Base-by-base conservation (phyloP, 2,113 vertebrate genomes). In the Burhinus oedicnemus region DNA sequence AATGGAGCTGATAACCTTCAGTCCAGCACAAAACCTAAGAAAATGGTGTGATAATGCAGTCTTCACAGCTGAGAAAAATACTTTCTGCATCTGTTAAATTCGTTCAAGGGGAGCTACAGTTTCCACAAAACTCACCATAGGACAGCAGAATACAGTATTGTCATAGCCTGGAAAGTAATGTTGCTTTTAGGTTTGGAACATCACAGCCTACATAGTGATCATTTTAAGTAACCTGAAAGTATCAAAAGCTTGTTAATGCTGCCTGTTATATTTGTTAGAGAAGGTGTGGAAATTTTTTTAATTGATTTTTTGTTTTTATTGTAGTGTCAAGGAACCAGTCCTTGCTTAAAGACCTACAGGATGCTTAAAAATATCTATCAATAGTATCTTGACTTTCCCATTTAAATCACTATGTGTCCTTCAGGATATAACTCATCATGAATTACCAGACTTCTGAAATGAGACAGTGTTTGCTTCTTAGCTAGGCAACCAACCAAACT, bases 401-500 rank as follows among this genome's bases (percentile, higher is more conserved):
- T 78, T 87, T 82, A 89, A 91, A 85, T 85, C 26, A 49, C n/a
- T 6, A 4, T 34, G 11, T 74, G 40, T 92, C 52, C 57, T 91
- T 65, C 77, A 69, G 70, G 22, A n/a, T 68, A n/a, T 47, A 93
- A 70, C 16, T 87, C n/a, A 82, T 34, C 38, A 42, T 49, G 27
- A 94, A 61, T 76, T 87, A 94, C 26, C 44, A 92, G 30, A 75
- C 40, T 89, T 87, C 44, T 91, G 57, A 91, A 94, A 89, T 52
- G 25, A 89, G 52, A 75, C 13, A 4, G 1, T 92, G 69, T 97
- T 94, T 96, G n/a, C 83, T 70, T 70, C 71, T 89, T 75, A 96
- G 74, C 74, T 96, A 85, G 91, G 91, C 94, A 97, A 70, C 70
- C 55, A 89, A 87, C 30, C 44, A 89, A 93, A 86, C 0, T 32